Conservation (phyloP, 2,888 invertebrate genomes). For the Noctuana brunneofusca region DNA sequence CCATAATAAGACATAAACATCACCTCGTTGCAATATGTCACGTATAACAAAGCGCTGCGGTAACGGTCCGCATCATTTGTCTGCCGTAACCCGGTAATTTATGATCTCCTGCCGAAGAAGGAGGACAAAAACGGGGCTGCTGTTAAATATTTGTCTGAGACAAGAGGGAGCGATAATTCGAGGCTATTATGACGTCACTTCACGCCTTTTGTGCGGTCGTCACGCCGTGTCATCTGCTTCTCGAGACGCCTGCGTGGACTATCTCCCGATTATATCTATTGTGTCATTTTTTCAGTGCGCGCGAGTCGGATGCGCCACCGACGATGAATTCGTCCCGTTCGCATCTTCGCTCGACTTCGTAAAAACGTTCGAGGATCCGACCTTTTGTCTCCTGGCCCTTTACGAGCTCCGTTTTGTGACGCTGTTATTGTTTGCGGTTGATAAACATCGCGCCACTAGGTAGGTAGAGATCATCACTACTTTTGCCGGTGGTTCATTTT, state of each 20-base stretch:
- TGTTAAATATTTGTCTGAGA: slow-evolving; percentile 83
- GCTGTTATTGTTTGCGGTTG: slow-evolving; percentile 82
- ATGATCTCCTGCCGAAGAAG: slow-evolving; percentile 75
- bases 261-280: slow-evolving; percentile 82
- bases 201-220: slow-evolving; percentile 81
- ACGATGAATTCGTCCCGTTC: slow-evolving; percentile 78
- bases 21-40: slow-evolving; percentile 77
- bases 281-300: slow-evolving; percentile 77
- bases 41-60: slow-evolving; percentile 73
- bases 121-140: slow-evolving; percentile 76
- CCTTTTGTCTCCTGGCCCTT: slow-evolving; percentile 79
- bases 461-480: slow-evolving; percentile 80
- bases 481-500: slow-evolving; percentile 71
- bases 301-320: slow-evolving; percentile 80
- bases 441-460: slow-evolving; percentile 81
- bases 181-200: slow-evolving; percentile 83
- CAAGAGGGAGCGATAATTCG: slow-evolving; percentile 83
- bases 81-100: slow-evolving; percentile 76
- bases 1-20: slow-evolving; percentile 81
- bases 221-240: slow-evolving; percentile 81
- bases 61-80: slow-evolving; percentile 80
- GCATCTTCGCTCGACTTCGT: slow-evolving; percentile 75
- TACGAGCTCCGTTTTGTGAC: slow-evolving; percentile 79
- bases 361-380: slow-evolving; percentile 76
- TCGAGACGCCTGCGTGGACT: slow-evolving; percentile 79